A percentile compares a stretch with the other conserved stretches of the same genome.
These are phyloP conservation scores for Theocolax elegans DNA, from an alignment of 1,140 invertebrate genomes.

Conservation along the genomic window DNA sequence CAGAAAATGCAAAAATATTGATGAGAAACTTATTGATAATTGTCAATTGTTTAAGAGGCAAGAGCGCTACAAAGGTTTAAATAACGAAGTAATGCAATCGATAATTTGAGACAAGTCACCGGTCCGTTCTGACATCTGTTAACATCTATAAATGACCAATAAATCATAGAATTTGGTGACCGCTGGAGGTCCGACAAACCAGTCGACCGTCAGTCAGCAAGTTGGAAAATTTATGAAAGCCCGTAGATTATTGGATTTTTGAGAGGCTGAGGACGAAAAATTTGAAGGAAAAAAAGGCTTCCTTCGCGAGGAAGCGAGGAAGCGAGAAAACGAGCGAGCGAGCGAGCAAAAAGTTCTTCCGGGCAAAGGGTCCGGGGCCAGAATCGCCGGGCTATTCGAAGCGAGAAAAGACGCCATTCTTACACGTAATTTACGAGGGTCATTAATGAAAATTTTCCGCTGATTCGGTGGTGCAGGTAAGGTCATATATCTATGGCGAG, in stretches of 20 bases:
- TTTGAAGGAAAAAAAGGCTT: not conserved
- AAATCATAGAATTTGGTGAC: too few species aligned
- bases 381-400: not conserved
- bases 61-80: too few species aligned
- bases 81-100: too few species aligned
- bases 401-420: slow-evolving; percentile 43
- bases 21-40: too few species aligned
- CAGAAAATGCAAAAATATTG: too few species aligned
- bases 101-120: too few species aligned
- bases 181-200: too few species aligned
- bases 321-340: not conserved
- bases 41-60: too few species aligned
- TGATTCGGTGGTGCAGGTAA: slow-evolving; percentile 42
- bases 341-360: not conserved
- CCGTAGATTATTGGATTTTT: slow-evolving; percentile 1
- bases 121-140: too few species aligned
- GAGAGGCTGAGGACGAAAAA: not conserved
- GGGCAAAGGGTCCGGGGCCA: not conserved
- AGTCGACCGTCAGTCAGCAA: too few species aligned
- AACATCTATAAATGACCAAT: too few species aligned
- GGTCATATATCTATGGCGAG: slow-evolving; percentile 42
- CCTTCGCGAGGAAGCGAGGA: too few species aligned
- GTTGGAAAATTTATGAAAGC: not conserved
- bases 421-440: slow-evolving; percentile 46
- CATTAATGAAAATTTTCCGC: slow-evolving; percentile 51